A percentile compares a stretch with the other conserved stretches of the same genome.
These are phyloP conservation scores for Maccullochella peelii DNA, from an alignment of 2,113 vertebrate genomes.

Conservation along the genomic window DNA sequence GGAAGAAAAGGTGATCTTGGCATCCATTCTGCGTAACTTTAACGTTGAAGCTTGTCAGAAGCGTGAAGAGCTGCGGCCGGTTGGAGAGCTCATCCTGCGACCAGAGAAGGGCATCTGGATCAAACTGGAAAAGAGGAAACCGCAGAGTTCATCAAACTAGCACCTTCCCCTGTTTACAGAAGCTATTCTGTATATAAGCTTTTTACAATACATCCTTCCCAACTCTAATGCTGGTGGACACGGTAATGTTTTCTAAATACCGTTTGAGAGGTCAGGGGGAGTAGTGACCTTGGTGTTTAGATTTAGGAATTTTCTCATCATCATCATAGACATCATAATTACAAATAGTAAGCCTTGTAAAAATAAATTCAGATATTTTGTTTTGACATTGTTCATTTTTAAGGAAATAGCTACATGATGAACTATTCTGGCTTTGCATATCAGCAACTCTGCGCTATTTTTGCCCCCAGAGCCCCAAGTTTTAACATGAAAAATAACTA, in stretches of 20 bases:
- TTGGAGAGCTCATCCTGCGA: conserved; percentile 91
- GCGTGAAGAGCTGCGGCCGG: conserved; percentile 86
- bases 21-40: conserved; percentile 88
- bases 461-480: background rate
- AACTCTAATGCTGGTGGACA: background rate
- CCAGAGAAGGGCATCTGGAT: conserved; percentile 91
- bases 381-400: conserved; percentile 1
- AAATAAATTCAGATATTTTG: background rate
- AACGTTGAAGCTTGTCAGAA: conserved; percentile 88
- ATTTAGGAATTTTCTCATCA: background rate
- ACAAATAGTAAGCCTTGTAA: background rate
- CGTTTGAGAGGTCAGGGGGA: background rate
- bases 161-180: background rate
- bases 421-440: background rate
- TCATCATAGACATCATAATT: conserved; percentile 6
- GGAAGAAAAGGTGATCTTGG: conserved; percentile 93
- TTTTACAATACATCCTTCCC: background rate
- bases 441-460: background rate
- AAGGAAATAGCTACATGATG: background rate
- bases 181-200: too few species aligned
- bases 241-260: background rate
- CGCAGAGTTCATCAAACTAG: background rate
- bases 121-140: conserved; percentile 85
- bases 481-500: background rate
- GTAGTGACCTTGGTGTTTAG: background rate